Evolutionary conservation across 1,140 invertebrate genomes (phyloP).

Genomic region (Heliothis virescens): DNA sequence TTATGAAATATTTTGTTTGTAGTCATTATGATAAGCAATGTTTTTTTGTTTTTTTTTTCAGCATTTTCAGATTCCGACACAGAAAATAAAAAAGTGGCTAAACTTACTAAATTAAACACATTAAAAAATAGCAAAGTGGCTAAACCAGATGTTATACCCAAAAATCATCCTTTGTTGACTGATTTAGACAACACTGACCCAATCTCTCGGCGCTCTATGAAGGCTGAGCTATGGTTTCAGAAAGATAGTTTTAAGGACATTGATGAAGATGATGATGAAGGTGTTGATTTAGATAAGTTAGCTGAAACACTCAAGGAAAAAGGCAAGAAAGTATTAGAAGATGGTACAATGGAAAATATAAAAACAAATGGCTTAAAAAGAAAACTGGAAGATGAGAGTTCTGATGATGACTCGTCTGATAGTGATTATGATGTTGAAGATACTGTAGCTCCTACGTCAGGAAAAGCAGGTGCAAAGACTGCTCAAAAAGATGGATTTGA

Average conservation of each 20-base stretch:
- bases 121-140: conserved; percentile 76
- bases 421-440: conserved; percentile 89
- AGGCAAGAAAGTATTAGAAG: conserved; percentile 87
- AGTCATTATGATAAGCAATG: neutral
- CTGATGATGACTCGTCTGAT: conserved; percentile 84
- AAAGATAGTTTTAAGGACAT: conserved; percentile 95
- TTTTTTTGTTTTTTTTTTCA: conserved; percentile 65
- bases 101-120: conserved; percentile 81
- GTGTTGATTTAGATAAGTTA: conserved; percentile 94
- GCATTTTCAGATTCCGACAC: conserved; percentile 87
- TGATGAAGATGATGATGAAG: conserved; percentile 93
- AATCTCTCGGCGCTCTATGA: conserved; percentile 90
- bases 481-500: conserved; percentile 89
- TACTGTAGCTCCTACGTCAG: conserved; percentile 62
- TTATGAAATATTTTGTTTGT: neutral
- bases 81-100: conserved; percentile 77
- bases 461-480: conserved; percentile 70
- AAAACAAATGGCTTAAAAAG: conserved; percentile 70
- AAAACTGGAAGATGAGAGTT: conserved; percentile 74
- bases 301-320: conserved; percentile 91
- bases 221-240: conserved; percentile 96
- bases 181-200: conserved; percentile 93
- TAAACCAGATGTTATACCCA: conserved; percentile 72
- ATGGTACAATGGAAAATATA: conserved; percentile 62
- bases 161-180: conserved; percentile 93